Evolutionary conservation across 2,888 invertebrate species (phyloP).

Genomic region (Lithosia quadra): DNA sequence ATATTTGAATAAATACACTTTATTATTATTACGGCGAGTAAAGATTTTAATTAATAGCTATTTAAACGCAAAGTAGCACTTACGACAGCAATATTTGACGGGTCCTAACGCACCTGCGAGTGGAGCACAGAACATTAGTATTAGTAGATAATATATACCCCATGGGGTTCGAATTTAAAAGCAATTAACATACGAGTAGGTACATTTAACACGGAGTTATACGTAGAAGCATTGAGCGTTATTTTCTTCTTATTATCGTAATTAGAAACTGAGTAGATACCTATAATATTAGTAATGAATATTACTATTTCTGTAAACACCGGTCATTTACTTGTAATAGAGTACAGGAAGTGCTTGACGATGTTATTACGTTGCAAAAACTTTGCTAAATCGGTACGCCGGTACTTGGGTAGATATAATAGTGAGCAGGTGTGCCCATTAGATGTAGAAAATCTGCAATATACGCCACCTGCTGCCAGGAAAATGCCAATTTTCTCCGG

Average conservation of each 20-base stretch:
- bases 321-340: conserved; percentile 35
- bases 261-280: conserved; percentile 5
- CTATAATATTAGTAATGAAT: background rate
- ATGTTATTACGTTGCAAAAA: conserved; percentile 66
- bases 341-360: conserved; percentile 60
- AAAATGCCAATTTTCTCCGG: conserved; percentile 76
- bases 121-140: conserved; percentile 2
- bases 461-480: conserved; percentile 70
- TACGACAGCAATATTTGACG: conserved; percentile 2
- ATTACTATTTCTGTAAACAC: conserved; percentile 18
- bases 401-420: conserved; percentile 40
- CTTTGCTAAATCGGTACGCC: conserved; percentile 57
- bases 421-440: conserved; percentile 66
- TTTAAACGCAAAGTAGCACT: conserved; percentile 1
- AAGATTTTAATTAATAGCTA: conserved; percentile 1
- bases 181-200: conserved; percentile 4
- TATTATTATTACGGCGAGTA: background rate
- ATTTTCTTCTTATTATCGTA: background rate
- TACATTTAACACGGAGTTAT: background rate
- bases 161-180: conserved; percentile 1
- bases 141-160: background rate
- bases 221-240: background rate
- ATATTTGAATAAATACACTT: conserved; percentile 2
- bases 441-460: conserved; percentile 69
- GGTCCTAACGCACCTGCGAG: conserved; percentile 4